These are phyloP conservation scores for Bursaphelenchus okinawaensis DNA, from an alignment of 2,888 invertebrate genomes.

Conservation along the genomic window DNA sequence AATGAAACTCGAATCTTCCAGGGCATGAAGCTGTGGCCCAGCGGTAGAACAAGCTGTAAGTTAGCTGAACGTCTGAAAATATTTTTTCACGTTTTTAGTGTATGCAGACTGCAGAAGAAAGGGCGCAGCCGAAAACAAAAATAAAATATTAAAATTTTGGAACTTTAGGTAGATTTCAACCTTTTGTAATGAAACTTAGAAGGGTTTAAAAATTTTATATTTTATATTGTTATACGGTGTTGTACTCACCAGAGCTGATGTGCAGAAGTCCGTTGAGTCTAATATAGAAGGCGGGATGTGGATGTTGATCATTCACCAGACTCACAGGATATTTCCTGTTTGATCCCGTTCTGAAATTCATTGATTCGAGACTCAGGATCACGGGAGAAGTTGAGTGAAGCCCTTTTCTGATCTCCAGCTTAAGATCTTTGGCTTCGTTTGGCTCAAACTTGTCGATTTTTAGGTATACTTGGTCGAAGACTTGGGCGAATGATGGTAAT, in stretches of 20 bases:
- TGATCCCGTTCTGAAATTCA: not conserved
- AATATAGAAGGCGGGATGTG: slow-evolving; percentile 69
- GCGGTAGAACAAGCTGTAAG: slow-evolving; percentile 62
- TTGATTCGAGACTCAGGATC: slow-evolving; percentile 52
- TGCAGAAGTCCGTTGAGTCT: slow-evolving; percentile 68
- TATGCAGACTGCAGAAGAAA: not conserved
- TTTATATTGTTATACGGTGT: not conserved
- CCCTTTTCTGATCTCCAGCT: slow-evolving; percentile 67
- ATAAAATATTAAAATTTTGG: too few relatives aligned
- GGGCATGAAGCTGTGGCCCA: slow-evolving; percentile 51
- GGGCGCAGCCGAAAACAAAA: not conserved
- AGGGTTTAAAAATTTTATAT: slow-evolving; percentile 6
- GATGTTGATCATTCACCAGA: slow-evolving; percentile 60
- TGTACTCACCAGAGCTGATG: slow-evolving; percentile 43
- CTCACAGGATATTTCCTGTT: slow-evolving; percentile 27
- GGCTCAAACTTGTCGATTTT: slow-evolving; percentile 37
- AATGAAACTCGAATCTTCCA: slow-evolving; percentile 67
- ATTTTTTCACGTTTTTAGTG: slow-evolving; percentile 19
- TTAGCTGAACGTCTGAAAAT: not conserved
- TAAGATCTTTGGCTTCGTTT: slow-evolving; percentile 26
- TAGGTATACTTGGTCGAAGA: slow-evolving; percentile 35
- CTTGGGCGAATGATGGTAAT: slow-evolving; percentile 19
- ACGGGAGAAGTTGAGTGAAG: slow-evolving; percentile 67
- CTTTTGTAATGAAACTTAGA: too few relatives aligned
- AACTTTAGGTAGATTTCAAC: too few relatives aligned